Evolutionary conservation across 2,888 invertebrate genomes (phyloP), one percentile per base, ranked within the genome.

Genomic region (Spodoptera exigua): DNA sequence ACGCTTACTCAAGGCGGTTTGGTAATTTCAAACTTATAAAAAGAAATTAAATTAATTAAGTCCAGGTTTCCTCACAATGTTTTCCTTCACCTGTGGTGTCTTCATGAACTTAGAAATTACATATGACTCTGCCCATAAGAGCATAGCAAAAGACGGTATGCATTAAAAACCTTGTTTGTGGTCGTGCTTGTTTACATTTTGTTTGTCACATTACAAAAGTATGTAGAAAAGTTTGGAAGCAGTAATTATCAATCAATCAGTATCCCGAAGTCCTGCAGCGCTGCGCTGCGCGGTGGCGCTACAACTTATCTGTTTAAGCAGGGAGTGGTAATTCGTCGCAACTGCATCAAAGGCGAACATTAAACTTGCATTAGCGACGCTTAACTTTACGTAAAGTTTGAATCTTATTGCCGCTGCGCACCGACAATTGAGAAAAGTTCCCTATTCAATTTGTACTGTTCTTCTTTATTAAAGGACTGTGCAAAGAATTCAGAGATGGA

Each of bases 361-460:
- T 88, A 91, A 92, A 90, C 82, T 90, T 89, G 88, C 89, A 90
- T 92, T 91, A 91, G 83, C 85, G 76, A 44, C 68, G 82, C 83
- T 84, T 82, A 83, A 88, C 85, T 89, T 86, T 81, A 86, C 85
- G 79, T 84, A 79, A 86, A 89, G 81, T 89, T 89, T 81, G 75
- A 83, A 85, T 85, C 87, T 85, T 82, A 64, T 70, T 70, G 76
- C 58, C 49, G 60, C 48, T 39, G 60, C 60, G 64, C 74, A 55
- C 70, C 76, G 67, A 78, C 77, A 58, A 70, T 79, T 76, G 66
- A 74, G 66, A 49, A 58, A 68, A 79, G 65, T 76, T 79, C 66
- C 5, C 60, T 66, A 76, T 78, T 78, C 70, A 76, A 78, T 76
- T 76, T 73, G 76, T 67, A 57, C 67, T 66, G 63, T 70, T 71